Percentiles rank a stretch among this genome's conserved stretches.
Conservation (phyloP, 2,888 invertebrate genomes). For the Maniola hyperantus region DNA sequence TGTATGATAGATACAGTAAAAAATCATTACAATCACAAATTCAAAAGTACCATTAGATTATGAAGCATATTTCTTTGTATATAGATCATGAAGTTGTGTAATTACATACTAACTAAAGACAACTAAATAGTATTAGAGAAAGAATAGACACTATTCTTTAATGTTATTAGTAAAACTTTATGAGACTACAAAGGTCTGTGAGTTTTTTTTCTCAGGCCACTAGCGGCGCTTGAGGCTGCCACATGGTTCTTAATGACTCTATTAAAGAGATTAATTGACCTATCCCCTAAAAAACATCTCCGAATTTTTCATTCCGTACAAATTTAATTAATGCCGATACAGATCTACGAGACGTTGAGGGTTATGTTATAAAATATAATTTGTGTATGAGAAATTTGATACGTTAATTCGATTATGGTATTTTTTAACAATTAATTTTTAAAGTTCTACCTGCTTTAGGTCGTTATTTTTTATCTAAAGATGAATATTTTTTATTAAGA, state of each 20-base stretch:
- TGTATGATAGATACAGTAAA: too few relatives aligned
- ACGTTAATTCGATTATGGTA: conserved; percentile 37
- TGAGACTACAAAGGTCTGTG: conserved; percentile 10
- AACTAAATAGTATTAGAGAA: neutral
- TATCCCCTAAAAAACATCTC: conserved; percentile 69
- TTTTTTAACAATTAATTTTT: conserved; percentile 5
- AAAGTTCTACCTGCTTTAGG: neutral
- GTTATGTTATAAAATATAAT: conserved; percentile 39
- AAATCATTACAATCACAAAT: too few relatives aligned
- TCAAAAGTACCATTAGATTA: too few relatives aligned
- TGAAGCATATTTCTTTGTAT: too few relatives aligned
- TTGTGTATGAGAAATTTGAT: conserved; percentile 45
- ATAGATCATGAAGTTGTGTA: too few relatives aligned
- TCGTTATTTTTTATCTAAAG: neutral
- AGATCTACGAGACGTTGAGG: conserved; percentile 51
- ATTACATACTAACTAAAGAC: too few relatives aligned
- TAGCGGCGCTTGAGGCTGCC: conserved; percentile 60
- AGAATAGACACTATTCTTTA: neutral
- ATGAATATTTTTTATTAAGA: neutral
- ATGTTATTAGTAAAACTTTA: conserved; percentile 24
- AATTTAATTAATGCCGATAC: conserved; percentile 79
- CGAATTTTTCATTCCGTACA: conserved; percentile 67
- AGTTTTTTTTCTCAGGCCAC: conserved; percentile 45
- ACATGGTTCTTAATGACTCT: conserved; percentile 77
- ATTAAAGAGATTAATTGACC: conserved; percentile 79